Percentiles rank a stretch among this genome's conserved stretches.
Evolutionary conservation across 2,797 vertebrate genomes (phyloP).

Genomic region (Enteromius fasciolatus): DNA sequence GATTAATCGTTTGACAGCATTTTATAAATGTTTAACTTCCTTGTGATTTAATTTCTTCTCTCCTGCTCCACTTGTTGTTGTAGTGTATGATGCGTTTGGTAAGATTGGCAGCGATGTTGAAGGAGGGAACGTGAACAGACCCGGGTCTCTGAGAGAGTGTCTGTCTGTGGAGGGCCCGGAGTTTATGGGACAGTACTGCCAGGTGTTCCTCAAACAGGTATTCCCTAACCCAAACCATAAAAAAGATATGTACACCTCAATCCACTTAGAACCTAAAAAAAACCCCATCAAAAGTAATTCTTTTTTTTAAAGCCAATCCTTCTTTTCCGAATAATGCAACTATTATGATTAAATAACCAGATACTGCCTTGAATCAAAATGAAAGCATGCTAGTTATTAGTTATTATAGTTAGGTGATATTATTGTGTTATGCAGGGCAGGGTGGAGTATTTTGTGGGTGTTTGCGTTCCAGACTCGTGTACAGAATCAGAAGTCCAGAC

Average conservation of each 20-base stretch:
- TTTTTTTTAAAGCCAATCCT: background rate
- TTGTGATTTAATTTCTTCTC: background rate
- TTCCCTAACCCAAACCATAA: background rate
- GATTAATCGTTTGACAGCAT: no score
- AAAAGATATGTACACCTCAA: background rate
- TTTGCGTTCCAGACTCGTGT: constrained; percentile 81
- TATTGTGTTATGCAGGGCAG: constrained; percentile 63
- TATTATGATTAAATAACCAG: background rate
- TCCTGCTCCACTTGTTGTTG: background rate
- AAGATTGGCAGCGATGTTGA: constrained; percentile 82
- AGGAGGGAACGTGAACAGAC: constrained; percentile 80
- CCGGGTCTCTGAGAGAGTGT: constrained; percentile 81
- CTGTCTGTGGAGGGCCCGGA: constrained; percentile 66
- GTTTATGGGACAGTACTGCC: constrained; percentile 85
- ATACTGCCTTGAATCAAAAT: background rate
- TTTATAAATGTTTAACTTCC: background rate
- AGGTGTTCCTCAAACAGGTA: constrained; percentile 83
- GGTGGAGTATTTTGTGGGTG: constrained; percentile 76
- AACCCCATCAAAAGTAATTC: background rate
- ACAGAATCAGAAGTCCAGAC: constrained; percentile 71
- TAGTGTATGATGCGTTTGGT: constrained; percentile 87
- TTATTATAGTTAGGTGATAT: background rate
- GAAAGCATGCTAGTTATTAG: background rate
- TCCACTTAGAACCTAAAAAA: background rate
- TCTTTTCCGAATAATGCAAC: background rate